Evolutionary conservation across 2,888 invertebrate species (phyloP), one percentile per base, ranked within the genome.

Genomic region (Abrostola tripartita): DNA sequence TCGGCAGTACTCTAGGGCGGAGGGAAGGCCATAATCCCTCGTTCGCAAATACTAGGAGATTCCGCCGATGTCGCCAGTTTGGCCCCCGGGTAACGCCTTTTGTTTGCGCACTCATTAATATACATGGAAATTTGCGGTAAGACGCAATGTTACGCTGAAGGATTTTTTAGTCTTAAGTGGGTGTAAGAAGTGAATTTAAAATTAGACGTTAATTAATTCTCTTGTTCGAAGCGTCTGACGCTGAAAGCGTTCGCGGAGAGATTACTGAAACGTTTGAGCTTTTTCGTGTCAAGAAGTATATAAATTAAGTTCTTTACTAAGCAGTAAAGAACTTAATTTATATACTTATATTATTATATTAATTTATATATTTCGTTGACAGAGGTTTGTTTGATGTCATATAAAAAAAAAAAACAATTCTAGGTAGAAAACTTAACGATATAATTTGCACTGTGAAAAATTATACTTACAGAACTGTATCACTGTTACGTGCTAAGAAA

Each of bases 11-110:
- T 82, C 82, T 61, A 74, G 80, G 71, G 82, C 80, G 81, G 87
- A 87, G 86, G 86, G 80, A 85, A 87, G 88, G 88, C 90, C 80
- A 87, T 90, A 90, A 92, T 91, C 92, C 91, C 87, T 87, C 83
- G 83, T 74, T 89, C 81, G 88, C 90, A 92, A 93, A 92, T 90
- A 92, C 89, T 86, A 84, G 77, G 82, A 87, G 86, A 88, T 85
- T 85, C 79, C 78, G 85, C 84, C 82, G 81, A 85, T 85, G 86
- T 87, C 88, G 84, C 85, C 82, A 81, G 85, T 85, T 84, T 79
- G 65, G 68, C 74, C 69, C 73, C 77, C 71, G 60, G 76, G 70
- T 71, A 73, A 73, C 78, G 79, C 79, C 85, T 83, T 87, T 87
- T 88, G 88, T 88, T 87, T 79, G 69, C 81, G 75, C 74, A 81